Evolutionary conservation across 1,140 invertebrate species (phyloP), one percentile per base, ranked within the genome.

Genomic region (Potamilus streckersoni): DNA sequence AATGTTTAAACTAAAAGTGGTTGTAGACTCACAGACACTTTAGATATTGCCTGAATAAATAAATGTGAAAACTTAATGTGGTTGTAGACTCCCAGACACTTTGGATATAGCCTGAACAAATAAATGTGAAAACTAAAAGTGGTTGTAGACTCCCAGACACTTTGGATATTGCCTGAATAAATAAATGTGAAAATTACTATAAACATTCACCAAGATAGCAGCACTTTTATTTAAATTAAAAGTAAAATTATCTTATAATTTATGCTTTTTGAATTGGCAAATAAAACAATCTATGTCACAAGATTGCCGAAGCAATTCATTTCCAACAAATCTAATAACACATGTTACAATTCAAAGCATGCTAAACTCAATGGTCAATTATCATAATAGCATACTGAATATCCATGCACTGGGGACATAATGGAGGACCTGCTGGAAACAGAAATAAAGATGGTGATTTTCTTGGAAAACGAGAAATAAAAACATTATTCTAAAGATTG

Each of bases 61-160:
- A 31, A 55, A 69, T 69, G 19, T 19, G 56, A 59, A 23, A 69
- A 58, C 5, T 85, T n/a, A n/a, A n/a, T n/a, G 89, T 1, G 96
- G 96, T 76, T 93, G 92, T 66, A 98, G 94, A 94, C 95, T 96
- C 0, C 96, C 95, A 85, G 97, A 97, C 0, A 96, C 96, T 76
- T 97, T 96, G 0, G 95, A 94, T 8, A 98, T 90, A 1, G 95
- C 93, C 96, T 98, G n/a, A 87, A 1, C 84, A 85, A 91, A 90
- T 23, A 31, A 55, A 69, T 69, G 19, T 19, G 56, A 59, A 23
- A 69, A 58, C 5, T 85, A 96, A 95, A 19, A 98, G 89, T 1
- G 96, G 96, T 76, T 93, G 92, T 66, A 98, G 94, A 94, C 95
- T 96, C 0, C 96, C 95, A 85, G 97, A 97, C 0, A 96, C 96